phyloP scores from a whole-genome alignment of 1,140 invertebrate genomes.

The Magallana angulata region DNA sequence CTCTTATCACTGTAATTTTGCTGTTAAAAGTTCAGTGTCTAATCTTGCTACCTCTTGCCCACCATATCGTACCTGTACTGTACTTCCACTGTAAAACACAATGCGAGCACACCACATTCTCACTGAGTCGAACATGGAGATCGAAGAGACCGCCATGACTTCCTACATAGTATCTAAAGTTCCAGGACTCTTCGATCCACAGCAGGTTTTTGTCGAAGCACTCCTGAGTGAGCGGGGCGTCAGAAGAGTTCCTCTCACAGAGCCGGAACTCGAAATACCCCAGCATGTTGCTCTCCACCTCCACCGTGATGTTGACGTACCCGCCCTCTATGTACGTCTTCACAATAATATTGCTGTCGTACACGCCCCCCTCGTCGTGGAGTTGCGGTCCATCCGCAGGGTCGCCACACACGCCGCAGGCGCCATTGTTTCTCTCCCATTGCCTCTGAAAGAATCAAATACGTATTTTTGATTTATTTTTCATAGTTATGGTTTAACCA shows the following conservation, averaged over 20 bases:
- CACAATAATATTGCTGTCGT: conserved; percentile 46
- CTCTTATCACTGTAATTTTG: too few species aligned
- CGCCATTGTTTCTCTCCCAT: conserved; percentile 90
- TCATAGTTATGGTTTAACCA: too few species aligned
- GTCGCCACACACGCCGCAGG: conserved; percentile 95
- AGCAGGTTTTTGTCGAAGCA: conserved; percentile 58
- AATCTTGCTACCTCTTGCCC: background rate
- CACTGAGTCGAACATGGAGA: conserved; percentile 58
- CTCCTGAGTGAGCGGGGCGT: conserved; percentile 47
- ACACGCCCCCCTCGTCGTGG: conserved; percentile 54
- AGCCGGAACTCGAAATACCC: conserved; percentile 93
- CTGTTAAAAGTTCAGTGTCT: background rate
- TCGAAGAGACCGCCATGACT: conserved; percentile 55
- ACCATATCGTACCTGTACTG: conserved; percentile 63
- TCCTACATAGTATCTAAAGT: conserved; percentile 47
- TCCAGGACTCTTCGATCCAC: conserved; percentile 70
- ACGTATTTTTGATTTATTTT: background rate
- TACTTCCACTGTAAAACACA: conserved; percentile 74
- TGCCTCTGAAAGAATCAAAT: conserved; percentile 79
- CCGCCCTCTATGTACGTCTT: conserved; percentile 53
- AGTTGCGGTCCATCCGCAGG: conserved; percentile 80
- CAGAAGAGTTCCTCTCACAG: conserved; percentile 83
- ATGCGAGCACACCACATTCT: conserved; percentile 61
- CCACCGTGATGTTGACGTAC: conserved; percentile 57
- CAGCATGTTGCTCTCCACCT: conserved; percentile 60